Percentiles rank a stretch among this genome's conserved stretches.
These are phyloP conservation scores for Silurus meridionalis DNA, from an alignment of 2,113 vertebrate genomes.

Conservation along the genomic window DNA sequence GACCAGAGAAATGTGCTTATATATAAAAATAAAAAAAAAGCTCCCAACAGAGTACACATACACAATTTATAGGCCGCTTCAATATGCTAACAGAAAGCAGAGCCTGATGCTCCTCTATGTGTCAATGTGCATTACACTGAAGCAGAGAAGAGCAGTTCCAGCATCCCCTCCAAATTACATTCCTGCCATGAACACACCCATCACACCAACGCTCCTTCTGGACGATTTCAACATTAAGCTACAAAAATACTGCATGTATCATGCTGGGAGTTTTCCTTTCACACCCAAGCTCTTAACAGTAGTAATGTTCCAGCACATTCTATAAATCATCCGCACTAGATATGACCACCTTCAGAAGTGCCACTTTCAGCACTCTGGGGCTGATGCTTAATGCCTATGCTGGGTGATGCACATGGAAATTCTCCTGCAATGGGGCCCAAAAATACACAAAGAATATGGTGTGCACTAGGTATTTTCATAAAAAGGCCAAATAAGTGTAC, in stretches of 20 bases:
- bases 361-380: slow-evolving; percentile 17
- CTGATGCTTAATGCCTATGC: not conserved
- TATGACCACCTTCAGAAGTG: not conserved
- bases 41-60: not conserved
- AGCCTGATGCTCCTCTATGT: slow-evolving; percentile 63
- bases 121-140: slow-evolving; percentile 69
- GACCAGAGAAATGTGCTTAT: not conserved
- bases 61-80: slow-evolving; percentile 50
- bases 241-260: not conserved
- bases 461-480: not conserved
- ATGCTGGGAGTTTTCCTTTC: slow-evolving; percentile 13
- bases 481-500: not conserved
- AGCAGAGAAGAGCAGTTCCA: slow-evolving; percentile 66
- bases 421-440: not conserved
- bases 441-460: not conserved
- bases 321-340: not conserved
- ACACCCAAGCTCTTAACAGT: slow-evolving; percentile 10
- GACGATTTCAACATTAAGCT: not conserved
- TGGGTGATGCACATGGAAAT: not conserved
- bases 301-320: slow-evolving; percentile 14
- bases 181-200: slow-evolving; percentile 56
- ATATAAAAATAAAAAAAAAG: not conserved
- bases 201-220: slow-evolving; percentile 2
- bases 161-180: slow-evolving; percentile 61
- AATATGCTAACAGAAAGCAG: slow-evolving; percentile 68